Conservation (phyloP, 1,140 invertebrate genomes). For the Lordiphosa mommai region DNA sequence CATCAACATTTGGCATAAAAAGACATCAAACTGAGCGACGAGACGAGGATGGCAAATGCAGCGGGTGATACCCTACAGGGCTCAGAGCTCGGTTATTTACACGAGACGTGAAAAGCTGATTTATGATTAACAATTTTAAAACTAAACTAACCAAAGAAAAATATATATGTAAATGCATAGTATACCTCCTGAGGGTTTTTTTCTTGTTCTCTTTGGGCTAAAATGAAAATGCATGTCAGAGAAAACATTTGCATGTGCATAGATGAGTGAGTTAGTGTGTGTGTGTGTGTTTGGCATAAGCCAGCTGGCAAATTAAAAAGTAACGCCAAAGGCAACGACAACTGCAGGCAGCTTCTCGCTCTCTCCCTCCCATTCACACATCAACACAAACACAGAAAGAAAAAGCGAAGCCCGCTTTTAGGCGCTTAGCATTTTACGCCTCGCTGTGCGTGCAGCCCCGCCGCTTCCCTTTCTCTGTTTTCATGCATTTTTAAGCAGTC, state of each 20-base stretch:
- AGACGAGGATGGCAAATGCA: too few relatives aligned
- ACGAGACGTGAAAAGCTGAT: too few relatives aligned
- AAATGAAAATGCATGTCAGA: conserved; percentile 10
- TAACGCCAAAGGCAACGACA: conserved; percentile 32
- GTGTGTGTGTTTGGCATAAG: conserved; percentile 12
- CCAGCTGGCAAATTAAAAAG: conserved; percentile 38
- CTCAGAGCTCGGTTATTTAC: too few relatives aligned
- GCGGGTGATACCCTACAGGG: too few relatives aligned
- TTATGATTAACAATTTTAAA: too few relatives aligned
- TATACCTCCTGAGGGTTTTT: too few relatives aligned
- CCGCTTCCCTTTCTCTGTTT: conserved; percentile 19
- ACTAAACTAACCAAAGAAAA: too few relatives aligned
- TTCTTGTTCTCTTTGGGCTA: too few relatives aligned
- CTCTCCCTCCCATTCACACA: neutral
- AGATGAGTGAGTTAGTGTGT: neutral
- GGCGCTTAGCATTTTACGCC: neutral
- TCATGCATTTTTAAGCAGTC: conserved; percentile 67
- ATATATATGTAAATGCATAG: too few relatives aligned
- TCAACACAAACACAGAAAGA: neutral
- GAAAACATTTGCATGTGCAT: neutral
- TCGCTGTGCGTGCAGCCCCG: neutral
- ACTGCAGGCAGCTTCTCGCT: conserved; percentile 3
- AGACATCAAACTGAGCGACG: too few relatives aligned
- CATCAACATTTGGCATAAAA: too few relatives aligned
- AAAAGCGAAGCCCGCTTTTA: conserved; percentile 5